phyloP scores from a whole-genome alignment of 2,888 invertebrate species.

The Ornithoptera priamus region DNA sequence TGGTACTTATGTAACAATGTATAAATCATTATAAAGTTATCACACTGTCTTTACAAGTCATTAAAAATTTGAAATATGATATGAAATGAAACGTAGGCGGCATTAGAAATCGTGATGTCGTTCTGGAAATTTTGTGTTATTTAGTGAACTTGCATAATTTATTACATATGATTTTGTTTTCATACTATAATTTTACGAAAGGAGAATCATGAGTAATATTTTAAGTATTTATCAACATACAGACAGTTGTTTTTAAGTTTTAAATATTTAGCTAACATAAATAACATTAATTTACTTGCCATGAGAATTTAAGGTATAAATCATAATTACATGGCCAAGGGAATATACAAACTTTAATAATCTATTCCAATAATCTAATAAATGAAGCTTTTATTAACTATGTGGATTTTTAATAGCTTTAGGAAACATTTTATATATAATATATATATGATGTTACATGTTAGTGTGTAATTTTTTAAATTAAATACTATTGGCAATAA shows the following conservation, averaged over 20 bases:
- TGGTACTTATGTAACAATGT: not conserved
- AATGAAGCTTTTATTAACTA: no score
- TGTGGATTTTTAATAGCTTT: no score
- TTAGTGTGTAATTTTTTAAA: no score
- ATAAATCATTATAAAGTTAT: constrained; percentile 10
- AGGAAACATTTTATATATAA: not conserved
- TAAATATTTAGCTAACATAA: no score
- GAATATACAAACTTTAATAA: no score
- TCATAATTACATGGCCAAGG: no score
- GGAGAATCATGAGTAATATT: not conserved
- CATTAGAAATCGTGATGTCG: not conserved
- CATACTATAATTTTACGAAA: not conserved
- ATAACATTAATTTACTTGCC: no score
- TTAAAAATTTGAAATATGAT: constrained; percentile 16
- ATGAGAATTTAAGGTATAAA: no score
- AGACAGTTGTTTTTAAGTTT: not conserved
- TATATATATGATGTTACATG: no score
- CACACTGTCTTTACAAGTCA: constrained; percentile 14
- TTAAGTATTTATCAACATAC: not conserved
- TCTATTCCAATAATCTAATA: no score
- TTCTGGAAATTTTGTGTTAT: not conserved
- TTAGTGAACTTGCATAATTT: not conserved
- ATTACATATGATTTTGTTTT: no score
- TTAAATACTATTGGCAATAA: not conserved
- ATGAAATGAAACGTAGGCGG: constrained; percentile 14